phyloP scores from a whole-genome alignment of 2,113 vertebrate genomes.

The Rissa tridactyla region DNA sequence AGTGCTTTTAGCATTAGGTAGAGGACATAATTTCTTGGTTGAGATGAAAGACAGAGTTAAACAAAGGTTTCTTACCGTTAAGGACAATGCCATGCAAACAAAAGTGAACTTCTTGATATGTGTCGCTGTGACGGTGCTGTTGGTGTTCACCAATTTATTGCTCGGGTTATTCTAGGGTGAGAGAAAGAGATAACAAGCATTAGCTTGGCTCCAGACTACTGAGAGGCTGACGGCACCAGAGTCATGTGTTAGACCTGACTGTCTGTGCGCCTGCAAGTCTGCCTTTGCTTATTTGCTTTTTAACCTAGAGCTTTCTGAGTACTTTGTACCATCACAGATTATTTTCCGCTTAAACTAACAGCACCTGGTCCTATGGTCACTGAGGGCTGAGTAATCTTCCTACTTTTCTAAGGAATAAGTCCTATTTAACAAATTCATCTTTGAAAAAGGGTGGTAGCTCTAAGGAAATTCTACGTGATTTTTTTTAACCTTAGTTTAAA shows the following conservation, averaged over 20 bases:
- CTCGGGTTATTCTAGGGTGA: conserved; percentile 88
- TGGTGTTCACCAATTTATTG: conserved; percentile 85
- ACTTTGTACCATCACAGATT: neutral
- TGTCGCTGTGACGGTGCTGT: conserved; percentile 79
- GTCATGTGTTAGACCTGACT: neutral
- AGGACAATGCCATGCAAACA: conserved; percentile 89
- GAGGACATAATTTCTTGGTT: neutral
- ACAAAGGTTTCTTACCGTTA: conserved; percentile 85
- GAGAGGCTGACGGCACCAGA: neutral
- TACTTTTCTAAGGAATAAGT: neutral
- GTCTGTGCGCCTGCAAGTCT: neutral
- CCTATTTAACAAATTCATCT: neutral
- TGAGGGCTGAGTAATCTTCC: neutral
- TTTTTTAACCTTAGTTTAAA: neutral
- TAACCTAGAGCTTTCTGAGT: neutral
- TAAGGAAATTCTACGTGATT: neutral
- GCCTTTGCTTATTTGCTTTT: conserved; percentile 25
- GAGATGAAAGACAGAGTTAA: neutral
- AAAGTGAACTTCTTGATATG: conserved; percentile 97
- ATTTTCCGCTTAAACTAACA: conserved; percentile 1
- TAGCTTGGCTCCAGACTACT: conserved; percentile 3
- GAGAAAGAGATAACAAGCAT: conserved; percentile 27
- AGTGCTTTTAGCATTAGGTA: neutral
- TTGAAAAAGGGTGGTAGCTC: neutral
- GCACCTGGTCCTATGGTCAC: neutral